These are phyloP conservation scores for Lottia scabra DNA, from an alignment of 2,888 invertebrate species.

Conservation along the genomic window DNA sequence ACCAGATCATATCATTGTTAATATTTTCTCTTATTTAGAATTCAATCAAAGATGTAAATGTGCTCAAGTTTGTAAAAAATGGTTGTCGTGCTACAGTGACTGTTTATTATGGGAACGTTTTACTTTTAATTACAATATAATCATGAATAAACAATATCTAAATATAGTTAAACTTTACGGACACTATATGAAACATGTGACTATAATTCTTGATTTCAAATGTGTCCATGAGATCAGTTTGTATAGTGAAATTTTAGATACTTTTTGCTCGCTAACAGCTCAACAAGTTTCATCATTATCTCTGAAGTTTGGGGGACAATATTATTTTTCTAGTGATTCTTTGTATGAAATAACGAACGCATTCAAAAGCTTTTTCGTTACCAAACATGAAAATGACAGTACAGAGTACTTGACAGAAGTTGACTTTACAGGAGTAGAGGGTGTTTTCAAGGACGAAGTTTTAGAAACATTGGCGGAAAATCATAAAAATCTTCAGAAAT, in stretches of 20 bases:
- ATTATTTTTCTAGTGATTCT: constrained; percentile 66
- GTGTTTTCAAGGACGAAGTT: constrained; percentile 59
- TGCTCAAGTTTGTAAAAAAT: constrained; percentile 50
- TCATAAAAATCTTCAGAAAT: constrained; percentile 47
- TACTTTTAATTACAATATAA: constrained; percentile 42
- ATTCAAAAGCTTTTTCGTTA: constrained; percentile 52
- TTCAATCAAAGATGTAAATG: constrained; percentile 48
- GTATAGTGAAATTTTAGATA: constrained; percentile 47
- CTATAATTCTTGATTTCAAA: constrained; percentile 59
- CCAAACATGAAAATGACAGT: constrained; percentile 11
- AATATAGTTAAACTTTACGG: constrained; percentile 49
- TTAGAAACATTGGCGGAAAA: constrained; percentile 55
- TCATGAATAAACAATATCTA: constrained; percentile 30
- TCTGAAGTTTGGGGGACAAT: constrained; percentile 52
- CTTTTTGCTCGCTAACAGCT: constrained; percentile 35
- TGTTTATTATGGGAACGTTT: constrained; percentile 58
- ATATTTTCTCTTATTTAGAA: constrained; percentile 52
- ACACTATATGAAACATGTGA: constrained; percentile 44
- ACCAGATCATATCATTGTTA: constrained; percentile 58
- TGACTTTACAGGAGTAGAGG: constrained; percentile 58
- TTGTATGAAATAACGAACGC: constrained; percentile 60
- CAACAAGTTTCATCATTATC: constrained; percentile 34
- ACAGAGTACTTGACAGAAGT: constrained; percentile 39
- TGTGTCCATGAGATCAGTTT: constrained; percentile 44
- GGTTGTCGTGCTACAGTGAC: constrained; percentile 51